These are phyloP conservation scores for Tenthredo mesomela DNA, from an alignment of 2,888 invertebrate genomes.

Conservation along the genomic window DNA sequence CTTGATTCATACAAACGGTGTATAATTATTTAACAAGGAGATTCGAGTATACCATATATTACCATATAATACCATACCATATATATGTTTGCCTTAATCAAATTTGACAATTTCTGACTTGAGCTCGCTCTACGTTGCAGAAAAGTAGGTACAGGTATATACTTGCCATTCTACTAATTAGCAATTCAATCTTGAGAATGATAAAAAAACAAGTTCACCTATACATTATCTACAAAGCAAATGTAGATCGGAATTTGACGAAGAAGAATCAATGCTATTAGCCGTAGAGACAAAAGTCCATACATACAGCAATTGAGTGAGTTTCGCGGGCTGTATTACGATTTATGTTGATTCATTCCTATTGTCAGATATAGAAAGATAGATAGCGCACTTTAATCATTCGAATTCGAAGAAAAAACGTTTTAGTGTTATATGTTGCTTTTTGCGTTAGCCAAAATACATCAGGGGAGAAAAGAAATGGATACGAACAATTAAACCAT, in stretches of 20 bases:
- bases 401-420: background rate
- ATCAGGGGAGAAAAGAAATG: background rate
- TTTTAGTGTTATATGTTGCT: background rate
- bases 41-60: background rate
- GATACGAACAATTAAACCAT: background rate
- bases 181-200: background rate
- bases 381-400: constrained; percentile 7
- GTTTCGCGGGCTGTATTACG: background rate
- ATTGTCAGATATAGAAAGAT: background rate
- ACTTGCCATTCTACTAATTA: too few species aligned
- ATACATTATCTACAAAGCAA: background rate
- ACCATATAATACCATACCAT: too few species aligned
- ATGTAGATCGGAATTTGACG: background rate
- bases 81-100: background rate
- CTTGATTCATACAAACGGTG: background rate
- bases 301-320: background rate
- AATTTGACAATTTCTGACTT: background rate
- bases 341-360: constrained; percentile 15
- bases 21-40: background rate
- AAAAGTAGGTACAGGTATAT: background rate
- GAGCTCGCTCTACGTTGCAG: background rate
- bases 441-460: background rate
- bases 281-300: background rate
- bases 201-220: background rate
- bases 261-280: background rate